Evolutionary conservation across 2,888 invertebrate species (phyloP).

Genomic region (Papilio elwesi): DNA sequence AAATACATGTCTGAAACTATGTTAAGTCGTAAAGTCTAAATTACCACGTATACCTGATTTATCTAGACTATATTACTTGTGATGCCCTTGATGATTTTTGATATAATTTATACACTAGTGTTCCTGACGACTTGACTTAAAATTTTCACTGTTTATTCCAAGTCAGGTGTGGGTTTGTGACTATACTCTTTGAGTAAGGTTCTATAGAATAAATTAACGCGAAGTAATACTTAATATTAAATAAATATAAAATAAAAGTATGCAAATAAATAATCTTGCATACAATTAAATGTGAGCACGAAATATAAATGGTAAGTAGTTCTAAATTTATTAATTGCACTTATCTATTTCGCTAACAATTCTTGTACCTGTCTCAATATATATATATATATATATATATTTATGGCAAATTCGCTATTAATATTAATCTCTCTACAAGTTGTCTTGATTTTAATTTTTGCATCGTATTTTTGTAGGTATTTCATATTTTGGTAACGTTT

Average conservation of each 20-base stretch:
- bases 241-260: constrained; percentile 6
- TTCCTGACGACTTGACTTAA: constrained; percentile 31
- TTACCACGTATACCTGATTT: constrained; percentile 67
- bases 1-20: constrained; percentile 87
- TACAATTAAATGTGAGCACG: background rate
- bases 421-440: background rate
- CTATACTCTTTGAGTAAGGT: constrained; percentile 11
- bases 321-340: background rate
- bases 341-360: background rate
- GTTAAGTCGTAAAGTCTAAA: constrained; percentile 59
- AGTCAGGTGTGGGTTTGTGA: constrained; percentile 17
- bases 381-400: background rate
- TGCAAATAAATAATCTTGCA: background rate
- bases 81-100: constrained; percentile 58
- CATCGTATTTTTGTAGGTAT: constrained; percentile 13
- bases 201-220: constrained; percentile 18
- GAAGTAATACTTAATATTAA: constrained; percentile 30
- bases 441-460: background rate
- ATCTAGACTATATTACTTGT: constrained; percentile 61
- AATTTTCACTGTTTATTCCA: constrained; percentile 14
- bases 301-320: constrained; percentile 2
- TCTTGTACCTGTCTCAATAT: constrained; percentile 14
- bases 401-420: background rate
- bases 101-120: constrained; percentile 51
- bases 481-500: background rate